Evolutionary conservation across 2,797 vertebrate species (phyloP).

Genomic region (Sphaeramia orbicularis): DNA sequence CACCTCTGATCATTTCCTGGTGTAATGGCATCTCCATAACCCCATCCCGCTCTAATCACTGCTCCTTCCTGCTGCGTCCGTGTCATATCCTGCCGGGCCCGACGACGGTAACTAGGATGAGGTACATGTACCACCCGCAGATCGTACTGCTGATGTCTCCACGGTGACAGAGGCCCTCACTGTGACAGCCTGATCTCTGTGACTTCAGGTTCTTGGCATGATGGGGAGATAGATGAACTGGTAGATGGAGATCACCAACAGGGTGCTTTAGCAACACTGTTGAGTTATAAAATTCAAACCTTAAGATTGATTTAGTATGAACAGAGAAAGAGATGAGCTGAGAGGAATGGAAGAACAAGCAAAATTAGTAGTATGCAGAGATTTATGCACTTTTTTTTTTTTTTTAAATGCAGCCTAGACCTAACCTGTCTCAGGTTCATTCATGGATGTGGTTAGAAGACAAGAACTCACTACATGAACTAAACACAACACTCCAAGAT

Average conservation of each 20-base stretch:
- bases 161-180: constrained; percentile 68
- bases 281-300: constrained; percentile 13
- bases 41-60: constrained; percentile 70
- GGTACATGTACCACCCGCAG: constrained; percentile 72
- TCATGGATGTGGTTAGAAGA: too few relatives aligned
- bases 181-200: constrained; percentile 63
- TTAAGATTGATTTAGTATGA: neutral
- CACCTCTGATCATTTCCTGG: constrained; percentile 60
- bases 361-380: constrained; percentile 6
- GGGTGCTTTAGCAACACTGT: neutral
- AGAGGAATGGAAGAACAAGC: neutral
- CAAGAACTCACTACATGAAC: too few relatives aligned
- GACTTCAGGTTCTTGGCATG: constrained; percentile 57
- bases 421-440: too few relatives aligned
- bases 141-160: constrained; percentile 72
- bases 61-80: constrained; percentile 70
- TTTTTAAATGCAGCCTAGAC: too few relatives aligned
- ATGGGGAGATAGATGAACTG: constrained; percentile 39
- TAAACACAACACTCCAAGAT: too few relatives aligned
- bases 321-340: constrained; percentile 1
- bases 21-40: constrained; percentile 69
- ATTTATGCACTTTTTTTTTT: constrained; percentile 26
- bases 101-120: constrained; percentile 69
- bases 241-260: constrained; percentile 49
- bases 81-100: constrained; percentile 76